Base-by-base conservation (phyloP, 2,113 vertebrate genomes). In the Cryptomyrus ogoouensis region DNA sequence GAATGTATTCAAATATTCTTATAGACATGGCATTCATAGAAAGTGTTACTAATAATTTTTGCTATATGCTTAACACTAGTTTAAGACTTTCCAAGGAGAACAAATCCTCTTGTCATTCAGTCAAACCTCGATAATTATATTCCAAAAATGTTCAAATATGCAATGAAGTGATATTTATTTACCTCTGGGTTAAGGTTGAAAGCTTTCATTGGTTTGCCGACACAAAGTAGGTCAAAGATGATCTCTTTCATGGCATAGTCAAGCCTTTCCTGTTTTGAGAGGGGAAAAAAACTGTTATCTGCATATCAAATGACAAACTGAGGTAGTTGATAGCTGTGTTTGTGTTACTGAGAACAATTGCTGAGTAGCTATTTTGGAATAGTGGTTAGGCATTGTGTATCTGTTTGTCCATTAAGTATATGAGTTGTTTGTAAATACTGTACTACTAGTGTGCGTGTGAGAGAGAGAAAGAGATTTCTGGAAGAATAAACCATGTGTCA, bases 171-270 rank as follows among this genome's bases (percentile, higher is more conserved):
- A 80, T 80, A 80, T 80, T 39, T 17, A 77, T 44, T 88, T 97
- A 99, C 98, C 98, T 99, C 98, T 90, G 98, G 98, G 90, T 99
- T 99, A 92, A 99, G 97, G 96, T 97, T 99, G 95, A 99, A 99
- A 89, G 98, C 98, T 96, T 99, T 99, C 91, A 98, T 97, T 92
- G 98, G 97, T 94, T 99, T 99, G 92, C 98, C 98, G 85, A 99
- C 98, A 94, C 97, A 98, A 91, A 99, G 96, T 91, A 99, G 97
- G 93, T 99, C 98, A 95, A 98, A 99, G 93, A 99, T 99, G 91
- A 99, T 99, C 96, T 99, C 98, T 94, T 99, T 99, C 98, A 99
- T 99, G 87, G 98, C 98, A 93, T 99, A 99, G 96, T 99, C 98
- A 92, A 99, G 96, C 90, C 97, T 97, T 93, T 99, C 98, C 98